A percentile compares a stretch with the other conserved stretches of the same genome.
phyloP scores from a whole-genome alignment of 2,797 vertebrate genomes.

The Rhinophrynus dorsalis region DNA sequence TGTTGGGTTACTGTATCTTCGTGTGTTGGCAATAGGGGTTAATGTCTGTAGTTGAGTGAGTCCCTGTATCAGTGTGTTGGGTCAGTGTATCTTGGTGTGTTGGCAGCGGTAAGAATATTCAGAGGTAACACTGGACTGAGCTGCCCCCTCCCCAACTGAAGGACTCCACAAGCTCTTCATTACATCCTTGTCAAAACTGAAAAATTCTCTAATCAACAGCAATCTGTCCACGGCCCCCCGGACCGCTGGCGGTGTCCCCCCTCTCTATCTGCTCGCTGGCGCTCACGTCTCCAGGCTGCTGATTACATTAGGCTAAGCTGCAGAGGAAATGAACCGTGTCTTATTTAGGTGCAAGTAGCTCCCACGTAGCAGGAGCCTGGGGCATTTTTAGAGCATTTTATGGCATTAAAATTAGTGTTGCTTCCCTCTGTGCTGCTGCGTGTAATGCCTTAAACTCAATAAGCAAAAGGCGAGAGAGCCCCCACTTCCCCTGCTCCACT shows the following conservation, averaged over 20 bases:
- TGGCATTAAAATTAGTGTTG: conserved; percentile 84
- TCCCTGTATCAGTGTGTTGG: neutral
- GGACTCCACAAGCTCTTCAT: conserved; percentile 67
- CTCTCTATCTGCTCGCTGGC: conserved; percentile 66
- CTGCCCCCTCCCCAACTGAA: conserved; percentile 40
- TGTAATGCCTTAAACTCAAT: conserved; percentile 82
- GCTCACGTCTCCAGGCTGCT: conserved; percentile 80
- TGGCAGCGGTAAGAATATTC: conserved; percentile 3
- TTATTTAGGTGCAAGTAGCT: conserved; percentile 82
- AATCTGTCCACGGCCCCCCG: conserved; percentile 67
- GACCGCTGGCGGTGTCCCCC: conserved; percentile 73
- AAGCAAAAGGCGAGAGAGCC: conserved; percentile 75
- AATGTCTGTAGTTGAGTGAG: neutral
- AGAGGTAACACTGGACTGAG: neutral
- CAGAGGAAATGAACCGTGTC: conserved; percentile 81
- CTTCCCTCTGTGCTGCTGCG: conserved; percentile 74
- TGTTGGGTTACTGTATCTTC: too few species aligned
- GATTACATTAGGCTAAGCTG: conserved; percentile 86
- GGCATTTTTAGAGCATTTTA: conserved; percentile 77
- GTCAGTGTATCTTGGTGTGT: neutral
- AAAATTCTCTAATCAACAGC: conserved; percentile 81
- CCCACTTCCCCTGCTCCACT: neutral
- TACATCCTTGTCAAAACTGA: conserved; percentile 83
- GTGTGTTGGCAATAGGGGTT: too few species aligned
- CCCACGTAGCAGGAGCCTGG: conserved; percentile 74